Conservation (phyloP, 2,797 vertebrate species). For the Acipenser oxyrinchus region DNA sequence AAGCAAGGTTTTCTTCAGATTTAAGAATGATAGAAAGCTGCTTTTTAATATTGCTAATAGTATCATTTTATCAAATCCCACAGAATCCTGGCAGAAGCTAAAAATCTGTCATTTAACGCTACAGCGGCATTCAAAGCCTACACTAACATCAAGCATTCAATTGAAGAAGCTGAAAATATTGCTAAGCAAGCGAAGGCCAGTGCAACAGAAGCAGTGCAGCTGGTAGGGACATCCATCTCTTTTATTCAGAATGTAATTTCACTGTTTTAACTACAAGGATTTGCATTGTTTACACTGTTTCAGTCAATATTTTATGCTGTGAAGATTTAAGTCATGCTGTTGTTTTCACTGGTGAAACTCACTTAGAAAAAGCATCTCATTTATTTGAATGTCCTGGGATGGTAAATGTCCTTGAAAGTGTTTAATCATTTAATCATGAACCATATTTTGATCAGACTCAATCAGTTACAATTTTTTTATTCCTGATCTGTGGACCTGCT, state of each 20-base stretch:
- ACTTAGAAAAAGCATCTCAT: too few relatives aligned
- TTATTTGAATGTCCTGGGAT: background rate
- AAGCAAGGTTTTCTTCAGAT: too few relatives aligned
- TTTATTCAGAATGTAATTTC: constrained; percentile 6
- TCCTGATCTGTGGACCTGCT: background rate
- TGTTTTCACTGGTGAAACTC: too few relatives aligned
- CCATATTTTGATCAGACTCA: background rate
- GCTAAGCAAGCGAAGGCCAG: constrained; percentile 73
- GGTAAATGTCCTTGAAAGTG: background rate
- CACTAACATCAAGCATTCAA: constrained; percentile 83
- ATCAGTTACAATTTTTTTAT: too few relatives aligned
- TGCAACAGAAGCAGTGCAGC: constrained; percentile 70
- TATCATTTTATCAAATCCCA: constrained; percentile 18
- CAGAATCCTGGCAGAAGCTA: constrained; percentile 90
- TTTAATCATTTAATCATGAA: background rate
- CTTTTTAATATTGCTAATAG: too few relatives aligned
- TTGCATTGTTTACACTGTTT: constrained; percentile 10
- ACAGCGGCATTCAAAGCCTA: constrained; percentile 93
- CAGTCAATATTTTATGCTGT: constrained; percentile 40
- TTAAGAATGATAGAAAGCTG: too few relatives aligned
- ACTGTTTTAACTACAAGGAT: constrained; percentile 28
- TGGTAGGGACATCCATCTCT: constrained; percentile 60
- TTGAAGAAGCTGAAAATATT: constrained; percentile 79
- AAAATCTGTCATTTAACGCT: constrained; percentile 93
- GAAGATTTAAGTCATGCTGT: constrained; percentile 26